Percentiles rank a stretch among this genome's conserved stretches.
phyloP scores from a whole-genome alignment of 92 coral and sea anemone species.

The Actinostola sp. region DNA sequence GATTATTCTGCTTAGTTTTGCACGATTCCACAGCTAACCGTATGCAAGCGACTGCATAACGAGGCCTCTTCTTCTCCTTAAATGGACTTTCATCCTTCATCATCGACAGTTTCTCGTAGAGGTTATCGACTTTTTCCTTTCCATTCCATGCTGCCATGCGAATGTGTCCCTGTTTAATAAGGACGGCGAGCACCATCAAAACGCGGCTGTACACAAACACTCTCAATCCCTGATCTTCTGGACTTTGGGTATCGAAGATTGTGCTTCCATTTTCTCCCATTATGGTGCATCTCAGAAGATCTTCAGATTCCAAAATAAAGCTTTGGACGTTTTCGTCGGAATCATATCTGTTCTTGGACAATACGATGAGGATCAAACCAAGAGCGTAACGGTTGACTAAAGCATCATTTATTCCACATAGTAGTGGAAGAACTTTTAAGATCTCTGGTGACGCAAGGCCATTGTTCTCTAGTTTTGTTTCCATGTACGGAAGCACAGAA shows the following conservation, averaged over 20 bases:
- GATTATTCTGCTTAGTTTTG: background rate
- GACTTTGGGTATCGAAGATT: background rate
- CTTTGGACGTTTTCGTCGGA: background rate
- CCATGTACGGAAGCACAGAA: conserved; percentile 1
- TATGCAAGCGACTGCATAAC: conserved; percentile 24
- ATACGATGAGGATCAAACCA: background rate
- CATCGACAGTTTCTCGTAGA: background rate
- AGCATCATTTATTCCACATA: conserved; percentile 1
- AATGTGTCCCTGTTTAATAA: background rate
- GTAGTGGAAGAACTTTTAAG: background rate
- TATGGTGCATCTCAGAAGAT: background rate
- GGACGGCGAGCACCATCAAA: background rate
- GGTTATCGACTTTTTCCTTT: background rate
- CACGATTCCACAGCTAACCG: background rate
- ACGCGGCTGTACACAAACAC: conserved; percentile 13
- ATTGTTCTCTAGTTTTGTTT: background rate
- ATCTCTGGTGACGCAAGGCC: background rate
- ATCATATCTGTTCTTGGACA: conserved; percentile 6
- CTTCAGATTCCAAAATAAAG: conserved; percentile 6
- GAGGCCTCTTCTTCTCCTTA: background rate
- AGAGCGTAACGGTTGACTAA: conserved; percentile 15
- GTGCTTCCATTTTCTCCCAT: background rate
- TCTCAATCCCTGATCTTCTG: conserved; percentile 8
- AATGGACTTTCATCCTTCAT: background rate
- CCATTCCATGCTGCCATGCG: background rate